Evolutionary conservation across 2,113 vertebrate species (phyloP), one percentile per base, ranked within the genome.

Genomic region (Elaphurus davidianus): DNA sequence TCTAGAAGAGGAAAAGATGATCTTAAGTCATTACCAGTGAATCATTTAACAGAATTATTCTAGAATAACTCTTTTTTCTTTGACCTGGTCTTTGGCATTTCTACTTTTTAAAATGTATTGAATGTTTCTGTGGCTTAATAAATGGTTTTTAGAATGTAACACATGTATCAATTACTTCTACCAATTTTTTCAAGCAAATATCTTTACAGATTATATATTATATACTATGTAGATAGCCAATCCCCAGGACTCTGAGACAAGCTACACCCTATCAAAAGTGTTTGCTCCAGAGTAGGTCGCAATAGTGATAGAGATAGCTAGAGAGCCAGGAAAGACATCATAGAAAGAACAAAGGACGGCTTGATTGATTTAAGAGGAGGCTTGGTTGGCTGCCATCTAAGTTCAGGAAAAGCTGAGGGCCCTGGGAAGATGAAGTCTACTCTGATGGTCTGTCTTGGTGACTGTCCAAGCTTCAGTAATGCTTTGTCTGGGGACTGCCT

Each of bases 1-100:
- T 97, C 78, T 19, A 84, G 36, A 84, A 91, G 27, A 84, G 27
- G 14, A 89, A 57, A 30, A 67, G 57, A 60, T 90, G 40, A 84
- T 85, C n/a, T n/a, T 67, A 88, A 59, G 62, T 52, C 71, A 23
- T 16, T 55, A 86, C 45, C 43, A 21, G 71, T 3, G 71, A 89
- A 90, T 97, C 54, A 91, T 88, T 76, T 85, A 91, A 95, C 81
- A 16, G 83, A 88, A 81, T 94, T 25, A 78, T 94, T 76, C n/a
- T 45, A 89, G 16, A 92, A n/a, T 84, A 17, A 30, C n/a, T 92
- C 64, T 74, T 93, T 62, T 54, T 95, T 90, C n/a, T 94, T 91
- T 85, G 87, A 91, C 47, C 17, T 91, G 45, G 40, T 71, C 52
- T 67, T 71, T 92, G 54, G 11, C 87, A 54, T 62, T 93, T 96